A percentile compares a stretch with the other conserved stretches of the same genome.
phyloP scores from a whole-genome alignment of 2,797 vertebrate species.

The Betta splendens region DNA sequence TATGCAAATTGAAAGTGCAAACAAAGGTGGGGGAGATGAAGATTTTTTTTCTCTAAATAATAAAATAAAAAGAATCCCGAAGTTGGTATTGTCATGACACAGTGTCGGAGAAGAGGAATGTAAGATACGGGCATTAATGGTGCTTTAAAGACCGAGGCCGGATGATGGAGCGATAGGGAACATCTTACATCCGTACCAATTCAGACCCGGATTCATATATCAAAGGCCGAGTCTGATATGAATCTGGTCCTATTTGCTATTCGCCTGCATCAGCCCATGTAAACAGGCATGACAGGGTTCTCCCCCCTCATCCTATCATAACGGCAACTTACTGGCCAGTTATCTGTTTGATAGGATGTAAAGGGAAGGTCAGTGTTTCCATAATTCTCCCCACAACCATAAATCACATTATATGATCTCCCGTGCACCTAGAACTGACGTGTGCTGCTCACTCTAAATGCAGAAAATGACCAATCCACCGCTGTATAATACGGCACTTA shows the following conservation, averaged over 20 bases:
- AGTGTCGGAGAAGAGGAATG: slow-evolving; percentile 29
- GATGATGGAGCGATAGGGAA: neutral
- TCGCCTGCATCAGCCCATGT: slow-evolving; percentile 54
- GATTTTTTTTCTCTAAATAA: slow-evolving; percentile 36
- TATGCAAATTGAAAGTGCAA: slow-evolving; percentile 82
- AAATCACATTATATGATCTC: slow-evolving; percentile 77
- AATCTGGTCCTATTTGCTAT: slow-evolving; percentile 60
- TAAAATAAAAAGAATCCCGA: slow-evolving; percentile 31
- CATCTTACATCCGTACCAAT: slow-evolving; percentile 8
- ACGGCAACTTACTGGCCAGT: slow-evolving; percentile 75
- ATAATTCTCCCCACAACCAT: slow-evolving; percentile 77
- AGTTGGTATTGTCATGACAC: slow-evolving; percentile 67
- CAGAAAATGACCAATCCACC: slow-evolving; percentile 42
- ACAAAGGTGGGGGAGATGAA: slow-evolving; percentile 80
- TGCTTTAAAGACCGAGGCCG: slow-evolving; percentile 34
- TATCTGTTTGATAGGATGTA: slow-evolving; percentile 79
- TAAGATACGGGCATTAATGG: slow-evolving; percentile 39
- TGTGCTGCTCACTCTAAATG: slow-evolving; percentile 44
- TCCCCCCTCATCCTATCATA: slow-evolving; percentile 58
- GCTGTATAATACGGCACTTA: slow-evolving; percentile 49
- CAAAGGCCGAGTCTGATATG: slow-evolving; percentile 53
- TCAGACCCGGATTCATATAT: slow-evolving; percentile 49
- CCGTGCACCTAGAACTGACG: slow-evolving; percentile 20
- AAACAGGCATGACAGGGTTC: slow-evolving; percentile 57
- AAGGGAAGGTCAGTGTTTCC: slow-evolving; percentile 80